Percentiles rank a stretch among this genome's conserved stretches.
These are phyloP conservation scores for Drosophila triauraria DNA, from an alignment of 1,140 invertebrate species.

Conservation along the genomic window DNA sequence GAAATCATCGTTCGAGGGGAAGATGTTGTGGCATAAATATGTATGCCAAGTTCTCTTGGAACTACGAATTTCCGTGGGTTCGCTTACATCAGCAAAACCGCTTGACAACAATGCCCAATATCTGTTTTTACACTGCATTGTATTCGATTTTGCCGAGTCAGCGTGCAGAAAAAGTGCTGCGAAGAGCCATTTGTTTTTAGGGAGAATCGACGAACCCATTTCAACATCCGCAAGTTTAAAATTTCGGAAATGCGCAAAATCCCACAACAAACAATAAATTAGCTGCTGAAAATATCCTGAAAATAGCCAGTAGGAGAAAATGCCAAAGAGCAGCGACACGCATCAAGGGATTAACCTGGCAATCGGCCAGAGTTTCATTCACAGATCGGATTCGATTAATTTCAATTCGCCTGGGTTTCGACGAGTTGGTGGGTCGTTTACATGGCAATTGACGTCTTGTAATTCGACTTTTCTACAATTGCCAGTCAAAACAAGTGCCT, in stretches of 20 bases:
- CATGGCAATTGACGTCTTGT: slow-evolving; percentile 18
- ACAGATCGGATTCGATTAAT: slow-evolving; percentile 12
- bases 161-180: slow-evolving; percentile 20
- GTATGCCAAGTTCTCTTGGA: slow-evolving; percentile 33
- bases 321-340: slow-evolving; percentile 66
- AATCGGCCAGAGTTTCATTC: slow-evolving; percentile 30
- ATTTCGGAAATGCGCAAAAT: slow-evolving; percentile 40
- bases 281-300: slow-evolving; percentile 12
- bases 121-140: slow-evolving; percentile 19
- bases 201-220: neutral
- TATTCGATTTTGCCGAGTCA: slow-evolving; percentile 28
- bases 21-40: slow-evolving; percentile 26
- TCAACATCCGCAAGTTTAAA: slow-evolving; percentile 48
- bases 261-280: neutral
- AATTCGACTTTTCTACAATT: slow-evolving; percentile 25
- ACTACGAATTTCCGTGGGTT: slow-evolving; percentile 10
- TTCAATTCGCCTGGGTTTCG: slow-evolving; percentile 5
- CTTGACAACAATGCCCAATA: slow-evolving; percentile 22
- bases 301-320: slow-evolving; percentile 53
- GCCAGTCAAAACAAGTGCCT: slow-evolving; percentile 15
- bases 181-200: slow-evolving; percentile 23
- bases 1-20: slow-evolving; percentile 23
- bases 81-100: slow-evolving; percentile 34
- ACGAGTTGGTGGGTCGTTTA: neutral
- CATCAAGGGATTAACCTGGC: slow-evolving; percentile 31